Evolutionary conservation across 2,113 vertebrate genomes (phyloP).

Genomic region (Aptenodytes patagonicus): DNA sequence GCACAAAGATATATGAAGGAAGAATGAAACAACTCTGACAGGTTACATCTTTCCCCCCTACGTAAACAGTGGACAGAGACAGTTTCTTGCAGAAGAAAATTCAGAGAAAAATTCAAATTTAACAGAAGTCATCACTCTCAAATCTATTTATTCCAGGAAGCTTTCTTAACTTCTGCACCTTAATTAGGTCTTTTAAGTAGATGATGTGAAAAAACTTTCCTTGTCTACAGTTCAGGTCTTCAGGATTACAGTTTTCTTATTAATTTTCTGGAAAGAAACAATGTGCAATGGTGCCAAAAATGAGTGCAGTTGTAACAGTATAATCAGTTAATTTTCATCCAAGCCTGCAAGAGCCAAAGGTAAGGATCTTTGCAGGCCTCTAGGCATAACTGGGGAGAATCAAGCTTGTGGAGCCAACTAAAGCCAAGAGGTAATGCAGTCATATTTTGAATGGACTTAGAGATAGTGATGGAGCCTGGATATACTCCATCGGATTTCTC

Average conservation of each 20-base stretch:
- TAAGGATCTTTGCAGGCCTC: background rate
- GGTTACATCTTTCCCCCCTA: rapidly evolving
- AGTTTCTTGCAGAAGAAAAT: background rate
- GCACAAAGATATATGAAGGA: background rate
- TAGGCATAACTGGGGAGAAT: background rate
- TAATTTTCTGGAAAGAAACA: background rate
- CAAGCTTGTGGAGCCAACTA: background rate
- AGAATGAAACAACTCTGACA: background rate
- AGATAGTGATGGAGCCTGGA: background rate
- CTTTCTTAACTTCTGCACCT: background rate
- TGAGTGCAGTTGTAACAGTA: background rate
- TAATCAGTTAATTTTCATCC: background rate
- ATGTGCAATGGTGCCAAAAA: background rate
- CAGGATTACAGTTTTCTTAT: background rate
- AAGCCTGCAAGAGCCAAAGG: background rate
- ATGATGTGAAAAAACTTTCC: background rate
- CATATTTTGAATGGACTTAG: background rate
- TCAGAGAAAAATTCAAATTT: background rate
- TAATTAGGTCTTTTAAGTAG: background rate
- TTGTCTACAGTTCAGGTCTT: background rate
- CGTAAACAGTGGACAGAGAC: background rate
- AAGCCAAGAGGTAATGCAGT: background rate
- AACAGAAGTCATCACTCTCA: background rate
- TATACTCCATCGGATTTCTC: background rate
- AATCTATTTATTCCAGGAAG: background rate